Evolutionary conservation across 2,888 invertebrate species (phyloP).

Genomic region (Steinernema hermaphroditum): DNA sequence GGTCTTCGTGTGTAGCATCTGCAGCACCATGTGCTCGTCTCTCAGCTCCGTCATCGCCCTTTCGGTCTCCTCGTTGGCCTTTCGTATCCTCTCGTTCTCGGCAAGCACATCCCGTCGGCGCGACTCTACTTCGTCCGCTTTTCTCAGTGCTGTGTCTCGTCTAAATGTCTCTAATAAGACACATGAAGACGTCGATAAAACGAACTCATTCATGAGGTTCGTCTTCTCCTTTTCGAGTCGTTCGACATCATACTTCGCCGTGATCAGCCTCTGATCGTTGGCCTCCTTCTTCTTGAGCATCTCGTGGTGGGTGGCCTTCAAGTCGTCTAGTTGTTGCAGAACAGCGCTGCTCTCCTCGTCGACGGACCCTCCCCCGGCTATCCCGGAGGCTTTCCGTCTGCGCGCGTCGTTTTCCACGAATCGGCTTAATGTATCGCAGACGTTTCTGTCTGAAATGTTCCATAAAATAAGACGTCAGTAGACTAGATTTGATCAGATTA

Average conservation of each 20-base stretch:
- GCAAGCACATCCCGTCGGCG: constrained; percentile 34
- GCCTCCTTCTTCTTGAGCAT: constrained; percentile 51
- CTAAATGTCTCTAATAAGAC: constrained; percentile 30
- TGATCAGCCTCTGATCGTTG: constrained; percentile 59
- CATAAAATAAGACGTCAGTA: not conserved
- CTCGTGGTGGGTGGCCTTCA: constrained; percentile 47
- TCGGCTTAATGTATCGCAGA: not conserved
- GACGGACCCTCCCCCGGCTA: not conserved
- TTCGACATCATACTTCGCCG: constrained; percentile 42
- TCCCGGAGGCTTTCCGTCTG: not conserved
- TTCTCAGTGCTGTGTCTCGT: constrained; percentile 36
- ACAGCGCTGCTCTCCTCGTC: not conserved
- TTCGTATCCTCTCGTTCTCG: constrained; percentile 31
- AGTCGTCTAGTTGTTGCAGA: constrained; percentile 24
- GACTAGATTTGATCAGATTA: not conserved
- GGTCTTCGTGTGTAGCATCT: constrained; percentile 75
- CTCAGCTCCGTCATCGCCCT: constrained; percentile 39
- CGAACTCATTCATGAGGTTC: not conserved
- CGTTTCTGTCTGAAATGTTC: constrained; percentile 13
- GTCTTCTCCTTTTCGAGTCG: constrained; percentile 35
- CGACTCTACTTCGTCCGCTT: constrained; percentile 34
- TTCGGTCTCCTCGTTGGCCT: constrained; percentile 34
- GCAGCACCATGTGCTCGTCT: constrained; percentile 50
- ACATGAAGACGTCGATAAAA: too few species aligned
- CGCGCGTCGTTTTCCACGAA: not conserved